Base-by-base conservation (phyloP, 1,140 invertebrate species). In the Proctacanthus coquilletti region DNA sequence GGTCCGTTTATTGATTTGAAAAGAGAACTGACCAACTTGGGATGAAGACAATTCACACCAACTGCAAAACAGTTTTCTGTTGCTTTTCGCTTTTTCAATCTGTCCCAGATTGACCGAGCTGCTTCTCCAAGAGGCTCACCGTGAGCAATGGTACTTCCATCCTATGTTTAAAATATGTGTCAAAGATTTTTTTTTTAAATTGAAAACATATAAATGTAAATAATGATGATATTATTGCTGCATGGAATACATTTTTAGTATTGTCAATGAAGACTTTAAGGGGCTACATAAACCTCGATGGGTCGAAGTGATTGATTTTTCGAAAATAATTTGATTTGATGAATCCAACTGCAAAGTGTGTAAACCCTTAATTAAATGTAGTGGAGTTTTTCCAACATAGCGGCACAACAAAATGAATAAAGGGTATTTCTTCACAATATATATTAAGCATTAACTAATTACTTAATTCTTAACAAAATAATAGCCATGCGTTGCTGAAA, bases 41-140 rank as follows among this genome's bases (percentile, higher is more conserved):
- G 80, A 35, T 71, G 61, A 2, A 84, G 68, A 59, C 91, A 95
- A 59, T 95, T 95, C 0, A 88, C 72, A 2, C 89, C 91, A 33
- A 93, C 69, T 3, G 75, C 87, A 21, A 80, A 63, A 21, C 85
- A 64, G 56, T 84, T 75, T 13, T 74, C 62, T 3, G 72, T 70
- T 3, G 47, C 32, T 4, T 49, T 46, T 69, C 71, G 18, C 55
- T 54, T 40, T 67, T 67, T 64, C 72, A 84, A 58, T 74, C 80
- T 40, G 57, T 63, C 44, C 67, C 56, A 59, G 8, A 60, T 42
- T 5, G 47, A 43, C 5, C 46, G 43, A 3, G 51, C 63, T 0
- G 56, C 69, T 39, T 69, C 56, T 40, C 61, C 55, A 43, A 92
- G 84, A 38, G 64, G 66, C 47, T 87, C 84, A 5, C 85, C 85